Base-by-base conservation (phyloP, 2,797 vertebrate genomes). In the Acestrorhynchus altus region DNA sequence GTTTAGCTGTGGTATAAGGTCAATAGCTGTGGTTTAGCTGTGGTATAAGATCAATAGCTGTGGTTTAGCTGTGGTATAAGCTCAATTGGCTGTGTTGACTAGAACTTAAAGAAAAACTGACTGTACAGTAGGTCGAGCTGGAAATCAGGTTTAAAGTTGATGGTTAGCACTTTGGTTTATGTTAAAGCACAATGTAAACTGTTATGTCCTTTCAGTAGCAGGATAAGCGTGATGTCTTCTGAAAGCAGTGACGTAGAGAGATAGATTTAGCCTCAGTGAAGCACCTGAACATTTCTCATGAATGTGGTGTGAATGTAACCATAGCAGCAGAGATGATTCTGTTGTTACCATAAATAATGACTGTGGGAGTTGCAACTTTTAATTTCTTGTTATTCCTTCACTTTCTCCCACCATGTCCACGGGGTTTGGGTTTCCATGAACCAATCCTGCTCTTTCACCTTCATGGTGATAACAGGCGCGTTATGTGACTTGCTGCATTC, bases 281-380 rank as follows among this genome's bases (percentile, higher is more conserved):
- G 85, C 89, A 91, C 89, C 85, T 89, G 79, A 90, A 86, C 79
- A 18, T 68, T 82, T 87, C 69, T 79, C 49, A 77, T 40, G 60
- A 86, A 79, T 85, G 81, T 84, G 84, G 89, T 89, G 89, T 87
- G 89, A 91, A 89, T 78, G 93, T 93, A 86, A 92, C 92, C 93
- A 94, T 93, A 88, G 92, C 89, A 93, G 91, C 92, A 78, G 71
- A 85, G 82, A 86, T 85, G 84, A 87, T 74, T 64, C 84, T 87
- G 81, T 85, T 85, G 88, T 79, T 86, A 51, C 79, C 90, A 90
- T 86, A 91, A 93, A 92, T 92, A 93, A 91, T 87, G 81, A 82
- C 54, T 79, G 87, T 87, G 78, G 86, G 81, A 80, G 82, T 80
- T 72, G 77, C 72, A 80, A 81, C 80, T 85, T 84, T 88, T 74